Evolutionary conservation across 2,888 invertebrate genomes (phyloP).

Genomic region (Morinoia aosen): DNA sequence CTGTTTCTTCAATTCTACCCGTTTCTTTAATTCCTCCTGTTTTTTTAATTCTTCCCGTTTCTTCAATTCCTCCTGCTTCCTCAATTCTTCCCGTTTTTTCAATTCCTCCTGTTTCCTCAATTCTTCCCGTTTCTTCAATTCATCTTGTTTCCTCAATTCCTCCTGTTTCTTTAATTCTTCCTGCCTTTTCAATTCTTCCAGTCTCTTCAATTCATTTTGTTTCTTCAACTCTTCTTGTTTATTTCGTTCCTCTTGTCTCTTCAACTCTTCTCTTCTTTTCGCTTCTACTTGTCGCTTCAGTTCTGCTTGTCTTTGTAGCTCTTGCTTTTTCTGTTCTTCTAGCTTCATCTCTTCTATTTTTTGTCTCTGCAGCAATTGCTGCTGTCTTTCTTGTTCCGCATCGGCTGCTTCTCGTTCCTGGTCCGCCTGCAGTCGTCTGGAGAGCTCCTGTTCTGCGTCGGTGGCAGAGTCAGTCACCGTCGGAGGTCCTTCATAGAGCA

Average conservation of each 20-base stretch:
- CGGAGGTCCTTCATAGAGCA: neutral
- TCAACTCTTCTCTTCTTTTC: neutral
- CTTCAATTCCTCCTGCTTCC: slow-evolving; percentile 37
- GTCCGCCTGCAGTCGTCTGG: neutral
- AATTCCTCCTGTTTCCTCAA: neutral
- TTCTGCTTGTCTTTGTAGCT: neutral
- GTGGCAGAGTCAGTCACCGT: slow-evolving; percentile 41
- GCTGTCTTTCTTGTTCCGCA: slow-evolving; percentile 26
- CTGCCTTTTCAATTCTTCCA: neutral
- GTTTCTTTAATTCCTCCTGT: neutral
- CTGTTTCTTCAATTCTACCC: neutral
- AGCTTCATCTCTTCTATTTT: slow-evolving; percentile 41
- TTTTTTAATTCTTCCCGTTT: slow-evolving; percentile 56
- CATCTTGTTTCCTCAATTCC: slow-evolving; percentile 47
- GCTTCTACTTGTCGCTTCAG: neutral
- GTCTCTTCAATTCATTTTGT: neutral
- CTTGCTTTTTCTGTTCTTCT: slow-evolving; percentile 41
- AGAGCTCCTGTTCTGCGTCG: neutral
- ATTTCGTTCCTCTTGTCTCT: neutral
- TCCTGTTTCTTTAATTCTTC: slow-evolving; percentile 44
- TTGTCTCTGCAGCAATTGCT: neutral
- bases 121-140: slow-evolving; percentile 54
- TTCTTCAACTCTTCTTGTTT: neutral
- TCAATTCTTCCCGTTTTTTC: slow-evolving; percentile 9
- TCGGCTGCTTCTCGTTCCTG: slow-evolving; percentile 49